Conservation (phyloP, 2,888 invertebrate genomes). For the Vesta saturnalis region DNA sequence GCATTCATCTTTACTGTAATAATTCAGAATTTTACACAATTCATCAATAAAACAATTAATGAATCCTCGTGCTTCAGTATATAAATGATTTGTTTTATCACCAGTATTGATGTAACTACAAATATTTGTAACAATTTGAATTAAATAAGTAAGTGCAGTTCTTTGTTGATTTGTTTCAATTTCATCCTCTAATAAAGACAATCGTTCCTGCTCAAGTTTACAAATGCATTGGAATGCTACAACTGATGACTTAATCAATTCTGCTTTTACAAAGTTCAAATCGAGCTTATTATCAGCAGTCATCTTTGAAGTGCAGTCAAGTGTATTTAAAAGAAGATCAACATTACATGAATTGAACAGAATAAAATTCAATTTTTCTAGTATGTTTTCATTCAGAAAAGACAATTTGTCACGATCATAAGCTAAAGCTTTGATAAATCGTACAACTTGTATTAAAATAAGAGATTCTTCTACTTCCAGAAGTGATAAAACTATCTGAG, state of each 20-base stretch:
- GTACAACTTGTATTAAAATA: constrained; percentile 77
- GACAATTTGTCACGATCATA: constrained; percentile 32
- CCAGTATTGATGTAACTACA: constrained; percentile 40
- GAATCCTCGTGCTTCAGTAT: constrained; percentile 30
- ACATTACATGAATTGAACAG: constrained; percentile 77
- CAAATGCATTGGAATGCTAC: constrained; percentile 46
- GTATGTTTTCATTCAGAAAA: constrained; percentile 59
- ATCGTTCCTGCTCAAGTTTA: constrained; percentile 36
- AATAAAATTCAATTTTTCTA: constrained; percentile 74
- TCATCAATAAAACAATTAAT: constrained; percentile 42
- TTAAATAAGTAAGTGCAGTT: constrained; percentile 43
- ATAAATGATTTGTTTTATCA: constrained; percentile 14
- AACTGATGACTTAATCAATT: constrained; percentile 44
- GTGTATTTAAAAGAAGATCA: constrained; percentile 65
- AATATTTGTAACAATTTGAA: constrained; percentile 51
- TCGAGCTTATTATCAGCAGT: constrained; percentile 47
- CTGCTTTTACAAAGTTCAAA: constrained; percentile 39
- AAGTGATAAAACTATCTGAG: constrained; percentile 67
- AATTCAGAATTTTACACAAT: constrained; percentile 45
- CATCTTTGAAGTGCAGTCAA: constrained; percentile 35
- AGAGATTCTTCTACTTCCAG: constrained; percentile 74
- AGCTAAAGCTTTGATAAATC: constrained; percentile 68
- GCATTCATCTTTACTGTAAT: constrained; percentile 48
- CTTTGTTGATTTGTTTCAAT: constrained; percentile 46
- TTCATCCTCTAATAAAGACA: constrained; percentile 42